Evolutionary conservation across 1,140 invertebrate species (phyloP).

Genomic region (Dendrolimus punctatus): DNA sequence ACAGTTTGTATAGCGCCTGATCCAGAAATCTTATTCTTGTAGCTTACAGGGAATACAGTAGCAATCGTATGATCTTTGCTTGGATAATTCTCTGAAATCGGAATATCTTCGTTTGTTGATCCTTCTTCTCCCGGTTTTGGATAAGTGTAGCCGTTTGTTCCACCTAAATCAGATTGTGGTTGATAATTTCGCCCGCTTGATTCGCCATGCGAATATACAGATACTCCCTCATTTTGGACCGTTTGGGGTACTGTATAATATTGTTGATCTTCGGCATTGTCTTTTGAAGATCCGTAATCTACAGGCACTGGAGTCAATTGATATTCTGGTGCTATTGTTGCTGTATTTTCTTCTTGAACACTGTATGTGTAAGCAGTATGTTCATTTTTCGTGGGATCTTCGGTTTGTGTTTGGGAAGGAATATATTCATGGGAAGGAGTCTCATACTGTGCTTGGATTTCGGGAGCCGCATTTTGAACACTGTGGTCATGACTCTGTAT

Average conservation of each 20-base stretch:
- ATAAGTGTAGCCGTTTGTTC: conserved; percentile 33
- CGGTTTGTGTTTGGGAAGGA: conserved; percentile 1
- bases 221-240: conserved; percentile 26
- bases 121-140: conserved; percentile 29
- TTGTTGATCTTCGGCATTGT: conserved; percentile 11
- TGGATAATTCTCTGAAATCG: conserved; percentile 51
- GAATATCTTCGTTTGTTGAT: conserved; percentile 19
- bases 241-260: conserved; percentile 26
- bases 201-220: conserved; percentile 29
- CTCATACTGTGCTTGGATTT: conserved; percentile 9
- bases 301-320: not conserved
- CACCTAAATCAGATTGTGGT: conserved; percentile 19
- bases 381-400: no score
- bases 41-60: conserved; percentile 45
- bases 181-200: conserved; percentile 31
- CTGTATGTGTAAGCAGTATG: not conserved
- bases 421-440: conserved; percentile 3
- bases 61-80: conserved; percentile 57
- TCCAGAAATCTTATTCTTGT: conserved; percentile 26
- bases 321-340: not conserved
- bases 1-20: conserved; percentile 37
- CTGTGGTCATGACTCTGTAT: conserved; percentile 5
- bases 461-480: conserved; percentile 5
- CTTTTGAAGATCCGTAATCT: conserved; percentile 8
- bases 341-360: not conserved